A percentile compares a stretch with the other conserved stretches of the same genome.
Conservation (phyloP, 1,140 invertebrate genomes). For the Glossosoma conforme region DNA sequence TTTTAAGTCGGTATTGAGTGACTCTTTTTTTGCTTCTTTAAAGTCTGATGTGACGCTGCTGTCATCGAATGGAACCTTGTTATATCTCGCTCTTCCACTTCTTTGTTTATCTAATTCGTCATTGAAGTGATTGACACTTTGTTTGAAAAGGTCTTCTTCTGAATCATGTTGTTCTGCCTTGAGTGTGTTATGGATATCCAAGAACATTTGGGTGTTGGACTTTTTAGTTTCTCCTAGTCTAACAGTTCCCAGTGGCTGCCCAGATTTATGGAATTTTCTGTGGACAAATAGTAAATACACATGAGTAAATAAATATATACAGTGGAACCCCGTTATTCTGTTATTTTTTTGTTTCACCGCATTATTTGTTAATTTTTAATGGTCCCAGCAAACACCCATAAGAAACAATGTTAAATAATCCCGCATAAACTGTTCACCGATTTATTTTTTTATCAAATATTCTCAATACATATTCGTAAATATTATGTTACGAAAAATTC, state of each 20-base stretch:
- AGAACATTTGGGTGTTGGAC: constrained; percentile 55
- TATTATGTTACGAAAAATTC: too few species aligned
- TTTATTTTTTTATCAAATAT: too few species aligned
- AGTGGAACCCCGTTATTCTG: too few species aligned
- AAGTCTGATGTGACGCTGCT: constrained; percentile 35
- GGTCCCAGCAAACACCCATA: too few species aligned
- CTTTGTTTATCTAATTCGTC: constrained; percentile 25
- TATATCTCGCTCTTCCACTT: background rate
- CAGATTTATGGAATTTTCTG: constrained; percentile 59
- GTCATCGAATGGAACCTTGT: too few species aligned
- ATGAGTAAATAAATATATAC: too few species aligned
- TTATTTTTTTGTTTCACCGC: too few species aligned
- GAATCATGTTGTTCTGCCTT: constrained; percentile 47
- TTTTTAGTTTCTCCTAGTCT: constrained; percentile 46
- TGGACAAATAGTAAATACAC: constrained; percentile 33
- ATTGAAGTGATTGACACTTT: constrained; percentile 33
- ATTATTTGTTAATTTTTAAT: too few species aligned
- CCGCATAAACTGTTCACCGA: too few species aligned
- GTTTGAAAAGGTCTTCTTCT: constrained; percentile 46
- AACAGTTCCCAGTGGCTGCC: constrained; percentile 46
- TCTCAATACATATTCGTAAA: too few species aligned
- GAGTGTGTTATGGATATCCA: constrained; percentile 54
- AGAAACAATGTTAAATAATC: too few species aligned
- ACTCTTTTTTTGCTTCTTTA: constrained; percentile 30
- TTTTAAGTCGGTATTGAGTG: constrained; percentile 33